Conservation (phyloP, 1,140 invertebrate species). For the Caenorhabditis briggsae region DNA sequence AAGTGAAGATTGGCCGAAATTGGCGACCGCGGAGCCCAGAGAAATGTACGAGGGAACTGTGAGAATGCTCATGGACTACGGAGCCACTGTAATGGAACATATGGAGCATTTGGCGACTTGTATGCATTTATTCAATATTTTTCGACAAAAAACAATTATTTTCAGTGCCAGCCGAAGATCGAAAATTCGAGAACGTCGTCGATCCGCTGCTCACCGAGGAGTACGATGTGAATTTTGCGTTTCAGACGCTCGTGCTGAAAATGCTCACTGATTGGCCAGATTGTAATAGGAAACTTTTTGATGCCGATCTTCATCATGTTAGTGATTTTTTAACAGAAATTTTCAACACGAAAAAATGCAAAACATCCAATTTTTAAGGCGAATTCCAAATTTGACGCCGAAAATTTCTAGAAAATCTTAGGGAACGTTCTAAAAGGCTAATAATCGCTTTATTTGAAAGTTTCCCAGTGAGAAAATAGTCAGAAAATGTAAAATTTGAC, state of each 20-base stretch:
- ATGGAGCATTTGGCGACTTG: conserved; percentile 72
- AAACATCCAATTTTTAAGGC: no score
- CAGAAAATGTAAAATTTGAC: no score
- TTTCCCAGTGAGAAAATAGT: no score
- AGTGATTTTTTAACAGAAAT: background rate
- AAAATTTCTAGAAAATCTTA: background rate
- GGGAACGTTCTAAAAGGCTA: no score
- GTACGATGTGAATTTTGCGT: conserved; percentile 75
- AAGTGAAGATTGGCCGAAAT: conserved; percentile 74
- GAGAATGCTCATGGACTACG: conserved; percentile 74
- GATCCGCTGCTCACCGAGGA: conserved; percentile 73
- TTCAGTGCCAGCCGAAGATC: conserved; percentile 62
- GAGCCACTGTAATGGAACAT: conserved; percentile 75
- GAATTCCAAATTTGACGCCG: background rate
- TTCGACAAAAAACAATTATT: conserved; percentile 8
- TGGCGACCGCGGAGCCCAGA: conserved; percentile 70
- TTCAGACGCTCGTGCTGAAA: conserved; percentile 74
- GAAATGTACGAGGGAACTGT: conserved; percentile 78
- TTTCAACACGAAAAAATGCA: no score
- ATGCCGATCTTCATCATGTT: conserved; percentile 74
- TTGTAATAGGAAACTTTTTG: conserved; percentile 67
- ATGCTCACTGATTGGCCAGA: conserved; percentile 78
- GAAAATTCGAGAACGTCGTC: conserved; percentile 73
- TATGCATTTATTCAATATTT: conserved; percentile 53
- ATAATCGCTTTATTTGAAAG: no score